Evolutionary conservation across 1,140 invertebrate species (phyloP).

Genomic region (Macrotrachela quadricornifera): DNA sequence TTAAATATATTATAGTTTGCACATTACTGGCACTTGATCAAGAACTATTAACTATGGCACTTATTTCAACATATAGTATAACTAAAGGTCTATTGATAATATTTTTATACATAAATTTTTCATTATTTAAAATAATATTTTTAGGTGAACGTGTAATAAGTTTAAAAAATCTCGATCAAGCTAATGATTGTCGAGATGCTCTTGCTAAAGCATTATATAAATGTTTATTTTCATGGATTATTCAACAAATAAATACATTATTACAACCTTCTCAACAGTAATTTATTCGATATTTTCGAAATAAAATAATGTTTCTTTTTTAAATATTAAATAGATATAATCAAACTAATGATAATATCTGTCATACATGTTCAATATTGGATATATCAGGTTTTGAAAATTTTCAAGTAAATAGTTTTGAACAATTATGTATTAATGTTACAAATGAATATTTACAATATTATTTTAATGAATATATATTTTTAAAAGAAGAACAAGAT

Average conservation of each 20-base stretch:
- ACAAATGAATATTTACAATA: conserved; percentile 1
- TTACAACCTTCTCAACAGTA: conserved; percentile 39
- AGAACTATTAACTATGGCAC: conserved; percentile 11
- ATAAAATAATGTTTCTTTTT: too few species aligned
- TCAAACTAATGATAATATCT: too few species aligned
- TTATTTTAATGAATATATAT: conserved; percentile 2
- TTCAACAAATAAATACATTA: conserved; percentile 35
- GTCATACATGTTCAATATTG: neutral
- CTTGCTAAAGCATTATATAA: conserved; percentile 24
- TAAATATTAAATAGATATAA: too few species aligned
- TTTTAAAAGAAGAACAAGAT: neutral
- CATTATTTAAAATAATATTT: neutral
- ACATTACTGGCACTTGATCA: conserved; percentile 6
- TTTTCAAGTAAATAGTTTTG: conserved; percentile 4
- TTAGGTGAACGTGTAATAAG: conserved; percentile 16
- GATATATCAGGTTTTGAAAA: conserved; percentile 6
- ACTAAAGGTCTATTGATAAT: conserved; percentile 2
- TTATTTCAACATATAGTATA: conserved; percentile 11
- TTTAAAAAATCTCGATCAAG: conserved; percentile 16
- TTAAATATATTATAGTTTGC: neutral
- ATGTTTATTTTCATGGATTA: conserved; percentile 22
- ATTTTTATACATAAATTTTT: conserved; percentile 24
- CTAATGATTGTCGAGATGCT: conserved; percentile 21
- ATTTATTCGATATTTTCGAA: too few species aligned
- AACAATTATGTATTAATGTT: conserved; percentile 4